Base-by-base conservation (phyloP, 2,113 vertebrate genomes). In the Clarias batrachus region DNA sequence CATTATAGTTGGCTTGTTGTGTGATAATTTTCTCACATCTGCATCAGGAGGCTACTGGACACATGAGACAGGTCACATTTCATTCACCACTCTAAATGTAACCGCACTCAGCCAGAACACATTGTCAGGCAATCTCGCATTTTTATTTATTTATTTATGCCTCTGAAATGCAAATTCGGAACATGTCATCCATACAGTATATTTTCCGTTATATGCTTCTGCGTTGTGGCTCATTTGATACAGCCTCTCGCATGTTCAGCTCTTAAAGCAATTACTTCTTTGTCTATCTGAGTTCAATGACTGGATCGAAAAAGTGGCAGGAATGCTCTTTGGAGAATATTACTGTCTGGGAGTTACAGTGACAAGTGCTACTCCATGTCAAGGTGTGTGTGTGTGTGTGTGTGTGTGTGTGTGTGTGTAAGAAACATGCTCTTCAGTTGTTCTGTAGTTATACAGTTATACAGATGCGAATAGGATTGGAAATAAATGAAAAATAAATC, bases 291-390 rank as follows among this genome's bases (percentile, higher is more conserved):
- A 84, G 86, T 86, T 85, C 68, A 86, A 17, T 85, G 79, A 87
- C 84, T 65, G 63, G 81, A 82, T 59, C 63, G 81, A 89, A 87
- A 33, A 89, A 82, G 63, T 77, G 57, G 78, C 54, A 86, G 79
- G 79, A 89, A 70, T 68, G 41, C 71, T 88, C 88, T 74, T 86
- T 52, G 27, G 86, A 89, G 86, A 90, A 89, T 88, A 87, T 89
- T 87, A 83, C 76, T 66, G 66, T 85, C 87, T 89, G 81, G 73
- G 70, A 85, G 88, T 83, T 70, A 82, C 57, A 56, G 68, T 25
- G 17, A 30, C 79, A 87, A 89, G 88, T 87, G 78, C 57, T 87
- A 84, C 70, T 87, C 78, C 41, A 81, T 81, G 60, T 65, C 54
- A 56, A 52, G 1, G 71, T 82, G 13, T 80, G 52, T 41, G 33